phyloP scores from a whole-genome alignment of 2,888 invertebrate species.

The Lithodes maja region DNA sequence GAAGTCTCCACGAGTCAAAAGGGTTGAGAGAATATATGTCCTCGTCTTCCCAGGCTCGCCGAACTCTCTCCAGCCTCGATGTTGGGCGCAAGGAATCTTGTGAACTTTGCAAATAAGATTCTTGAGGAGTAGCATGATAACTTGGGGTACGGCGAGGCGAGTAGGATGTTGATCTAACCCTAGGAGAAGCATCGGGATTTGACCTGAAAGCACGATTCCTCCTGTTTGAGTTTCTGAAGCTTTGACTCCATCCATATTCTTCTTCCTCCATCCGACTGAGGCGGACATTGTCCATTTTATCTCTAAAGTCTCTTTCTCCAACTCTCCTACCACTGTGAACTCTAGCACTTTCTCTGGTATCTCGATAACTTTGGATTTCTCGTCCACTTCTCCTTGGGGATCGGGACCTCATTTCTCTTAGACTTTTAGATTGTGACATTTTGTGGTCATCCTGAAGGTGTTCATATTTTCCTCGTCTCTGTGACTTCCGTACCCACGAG shows the following conservation, averaged over 20 bases:
- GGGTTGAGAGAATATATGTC: conserved; percentile 48
- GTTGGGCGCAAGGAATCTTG: conserved; percentile 1
- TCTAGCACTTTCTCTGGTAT: neutral
- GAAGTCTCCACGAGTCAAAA: conserved; percentile 49
- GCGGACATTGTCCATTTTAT: neutral
- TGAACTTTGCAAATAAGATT: neutral
- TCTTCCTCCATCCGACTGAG: neutral
- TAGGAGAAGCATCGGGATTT: neutral
- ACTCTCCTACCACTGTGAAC: neutral
- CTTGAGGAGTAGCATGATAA: neutral
- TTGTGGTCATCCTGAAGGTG: neutral
- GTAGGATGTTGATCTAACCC: neutral
- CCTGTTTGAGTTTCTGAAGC: neutral
- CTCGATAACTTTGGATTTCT: neutral
- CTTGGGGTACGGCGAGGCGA: neutral
- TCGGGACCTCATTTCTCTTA: neutral
- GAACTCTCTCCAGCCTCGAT: conserved; percentile 41
- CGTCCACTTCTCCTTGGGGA: neutral
- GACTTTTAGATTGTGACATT: neutral
- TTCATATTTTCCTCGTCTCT: conserved; percentile 1
- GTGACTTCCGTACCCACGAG: neutral
- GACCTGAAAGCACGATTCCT: neutral
- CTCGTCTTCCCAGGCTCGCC: conserved; percentile 38
- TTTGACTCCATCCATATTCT: neutral
- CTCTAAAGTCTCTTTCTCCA: neutral